Percentiles rank a stretch among this genome's conserved stretches.
These are phyloP conservation scores for Anagyrus pseudococci DNA, from an alignment of 2,888 invertebrate genomes.

Conservation along the genomic window DNA sequence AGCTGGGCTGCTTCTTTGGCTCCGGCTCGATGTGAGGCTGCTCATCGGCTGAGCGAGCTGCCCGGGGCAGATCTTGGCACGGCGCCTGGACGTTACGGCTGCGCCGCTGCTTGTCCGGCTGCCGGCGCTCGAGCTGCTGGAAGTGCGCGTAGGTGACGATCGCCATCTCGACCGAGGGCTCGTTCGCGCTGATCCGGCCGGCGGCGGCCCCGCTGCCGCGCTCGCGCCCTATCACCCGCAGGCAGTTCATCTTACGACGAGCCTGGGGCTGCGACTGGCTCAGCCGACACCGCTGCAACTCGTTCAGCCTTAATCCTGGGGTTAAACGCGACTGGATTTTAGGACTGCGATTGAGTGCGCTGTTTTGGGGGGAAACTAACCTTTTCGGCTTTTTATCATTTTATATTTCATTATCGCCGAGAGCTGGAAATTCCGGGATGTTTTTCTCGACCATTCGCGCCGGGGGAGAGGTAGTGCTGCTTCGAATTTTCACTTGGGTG, in stretches of 20 bases:
- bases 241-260: slow-evolving; percentile 45
- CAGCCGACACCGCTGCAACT: slow-evolving; percentile 45
- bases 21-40: not conserved
- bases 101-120: not conserved
- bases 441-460: no score
- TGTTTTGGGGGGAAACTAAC: slow-evolving; percentile 35
- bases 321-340: not conserved
- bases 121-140: not conserved
- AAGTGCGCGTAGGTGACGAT: not conserved
- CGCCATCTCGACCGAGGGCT: slow-evolving; percentile 27
- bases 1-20: not conserved
- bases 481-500: no score
- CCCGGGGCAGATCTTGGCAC: not conserved
- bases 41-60: not conserved
- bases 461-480: no score
- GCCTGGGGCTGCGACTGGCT: slow-evolving; percentile 42
- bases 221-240: slow-evolving; percentile 36
- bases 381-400: slow-evolving; percentile 46
- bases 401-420: not conserved
- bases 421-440: no score
- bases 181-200: not conserved
- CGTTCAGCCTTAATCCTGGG: slow-evolving; percentile 49
- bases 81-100: not conserved
- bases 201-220: not conserved
- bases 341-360: not conserved